These are phyloP conservation scores for Dioctria linearis DNA, from an alignment of 2,888 invertebrate genomes.

Conservation along the genomic window DNA sequence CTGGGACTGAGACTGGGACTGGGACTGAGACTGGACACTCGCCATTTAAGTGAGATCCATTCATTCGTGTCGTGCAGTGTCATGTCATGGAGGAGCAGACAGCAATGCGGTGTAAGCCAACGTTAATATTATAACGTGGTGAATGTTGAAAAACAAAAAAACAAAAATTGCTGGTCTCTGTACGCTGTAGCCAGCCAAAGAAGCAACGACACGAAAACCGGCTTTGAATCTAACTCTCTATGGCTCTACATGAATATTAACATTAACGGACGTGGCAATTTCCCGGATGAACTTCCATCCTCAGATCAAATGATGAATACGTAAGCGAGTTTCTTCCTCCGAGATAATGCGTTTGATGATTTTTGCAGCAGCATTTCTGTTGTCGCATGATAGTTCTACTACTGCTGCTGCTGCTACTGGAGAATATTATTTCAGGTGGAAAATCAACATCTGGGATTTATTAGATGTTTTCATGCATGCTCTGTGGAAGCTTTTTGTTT, in stretches of 20 bases:
- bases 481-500: too few relatives aligned
- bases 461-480: too few relatives aligned
- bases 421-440: too few relatives aligned
- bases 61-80: conserved; percentile 14
- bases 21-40: not conserved
- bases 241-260: conserved; percentile 47
- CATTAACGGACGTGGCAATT: conserved; percentile 58
- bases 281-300: conserved; percentile 59
- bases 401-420: too few relatives aligned
- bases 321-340: conserved; percentile 54
- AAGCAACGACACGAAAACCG: conserved; percentile 9
- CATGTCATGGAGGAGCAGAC: too few relatives aligned
- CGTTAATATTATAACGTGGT: not conserved
- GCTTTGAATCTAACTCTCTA: not conserved
- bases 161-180: conserved; percentile 27
- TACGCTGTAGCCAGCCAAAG: conserved; percentile 6
- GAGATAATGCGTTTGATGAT: conserved; percentile 17
- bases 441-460: too few relatives aligned
- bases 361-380: not conserved
- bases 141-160: conserved; percentile 8
- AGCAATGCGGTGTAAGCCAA: not conserved
- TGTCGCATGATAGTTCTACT: too few relatives aligned
- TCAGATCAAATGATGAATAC: conserved; percentile 58
- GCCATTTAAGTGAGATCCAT: conserved; percentile 34
- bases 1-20: not conserved